Base-by-base conservation (phyloP, 2,888 invertebrate species). In the Aporophyla nigra region DNA sequence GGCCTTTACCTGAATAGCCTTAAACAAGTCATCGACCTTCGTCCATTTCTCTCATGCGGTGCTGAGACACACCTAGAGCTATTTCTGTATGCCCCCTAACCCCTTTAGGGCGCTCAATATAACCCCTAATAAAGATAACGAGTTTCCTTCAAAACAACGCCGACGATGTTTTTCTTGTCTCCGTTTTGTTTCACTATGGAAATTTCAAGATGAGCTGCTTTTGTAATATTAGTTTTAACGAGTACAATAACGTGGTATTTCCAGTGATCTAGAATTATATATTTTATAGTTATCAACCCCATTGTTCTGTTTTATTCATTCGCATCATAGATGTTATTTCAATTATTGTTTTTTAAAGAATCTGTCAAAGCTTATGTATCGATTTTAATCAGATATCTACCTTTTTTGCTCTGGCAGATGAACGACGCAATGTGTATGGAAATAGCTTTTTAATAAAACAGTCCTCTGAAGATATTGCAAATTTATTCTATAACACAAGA, bases 71-170 rank as follows among this genome's bases (percentile, higher is more conserved):
- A 78, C 86, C 83, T 78, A 82, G 86, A 53, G 51, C 59, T 68
- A 70, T 83, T 68, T 72, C 66, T 80, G 77, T 74, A 59, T 68
- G 76, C 62, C 82, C 65, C 80, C 78, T 77, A 73, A 87, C 84
- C 88, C 89, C 88, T 88, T 88, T 84, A 86, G 81, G 82, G 80
- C 83, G 78, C 80, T 82, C 86, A 83, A 89, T 91, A 91, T 86
- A 87, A 80, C 86, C 88, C 87, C 84, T 87, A 90, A 91, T 92
- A 91, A 91, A 90, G 88, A 89, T 92, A 90, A 92, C 89, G 89
- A 91, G 90, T 86, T 91, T 91, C 88, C 90, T 88, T 86, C 89
- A 87, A 90, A 91, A 91, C 89, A 90, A 88, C 82, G 77, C 74
- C 74, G 66, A 84, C 76, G 83, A 88, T 90, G 87, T 91, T 91